These are phyloP conservation scores for Perizoma flavofasciatum DNA, from an alignment of 2,888 invertebrate species.

Conservation along the genomic window DNA sequence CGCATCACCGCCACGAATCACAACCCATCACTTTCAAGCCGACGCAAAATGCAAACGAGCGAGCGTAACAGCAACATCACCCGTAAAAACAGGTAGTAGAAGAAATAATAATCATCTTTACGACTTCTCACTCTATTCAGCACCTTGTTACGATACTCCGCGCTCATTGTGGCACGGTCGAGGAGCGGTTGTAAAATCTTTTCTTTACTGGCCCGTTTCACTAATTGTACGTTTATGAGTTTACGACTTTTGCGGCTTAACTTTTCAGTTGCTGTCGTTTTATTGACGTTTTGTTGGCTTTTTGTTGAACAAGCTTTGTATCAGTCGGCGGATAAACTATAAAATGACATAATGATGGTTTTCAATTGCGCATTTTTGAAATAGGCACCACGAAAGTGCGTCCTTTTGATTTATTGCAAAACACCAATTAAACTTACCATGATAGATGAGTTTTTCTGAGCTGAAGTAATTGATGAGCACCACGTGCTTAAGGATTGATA, in stretches of 20 bases:
- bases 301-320: slow-evolving; percentile 36
- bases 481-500: slow-evolving; percentile 78
- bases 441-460: slow-evolving; percentile 15
- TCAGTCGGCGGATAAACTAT: slow-evolving; percentile 6
- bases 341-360: slow-evolving; percentile 8
- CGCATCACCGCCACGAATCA: slow-evolving; percentile 61
- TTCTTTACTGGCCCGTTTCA: slow-evolving; percentile 82
- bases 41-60: slow-evolving; percentile 43
- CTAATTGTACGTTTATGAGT: slow-evolving; percentile 84
- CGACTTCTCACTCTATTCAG: slow-evolving; percentile 85
- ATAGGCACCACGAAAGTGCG: slow-evolving; percentile 28
- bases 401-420: not conserved
- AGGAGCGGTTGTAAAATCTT: slow-evolving; percentile 83
- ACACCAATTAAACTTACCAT: not conserved
- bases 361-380: slow-evolving; percentile 17
- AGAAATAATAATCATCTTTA: slow-evolving; percentile 85
- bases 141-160: slow-evolving; percentile 84
- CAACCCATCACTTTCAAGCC: slow-evolving; percentile 64
- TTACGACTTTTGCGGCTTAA: slow-evolving; percentile 80
- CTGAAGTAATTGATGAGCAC: slow-evolving; percentile 27
- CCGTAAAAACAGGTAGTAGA: slow-evolving; percentile 85
- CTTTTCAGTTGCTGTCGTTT: slow-evolving; percentile 73
- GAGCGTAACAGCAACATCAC: slow-evolving; percentile 67
- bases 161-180: slow-evolving; percentile 81
- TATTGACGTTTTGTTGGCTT: slow-evolving; percentile 70